These are phyloP conservation scores for Parnassius smintheus DNA, from an alignment of 2,888 invertebrate genomes.

Conservation along the genomic window DNA sequence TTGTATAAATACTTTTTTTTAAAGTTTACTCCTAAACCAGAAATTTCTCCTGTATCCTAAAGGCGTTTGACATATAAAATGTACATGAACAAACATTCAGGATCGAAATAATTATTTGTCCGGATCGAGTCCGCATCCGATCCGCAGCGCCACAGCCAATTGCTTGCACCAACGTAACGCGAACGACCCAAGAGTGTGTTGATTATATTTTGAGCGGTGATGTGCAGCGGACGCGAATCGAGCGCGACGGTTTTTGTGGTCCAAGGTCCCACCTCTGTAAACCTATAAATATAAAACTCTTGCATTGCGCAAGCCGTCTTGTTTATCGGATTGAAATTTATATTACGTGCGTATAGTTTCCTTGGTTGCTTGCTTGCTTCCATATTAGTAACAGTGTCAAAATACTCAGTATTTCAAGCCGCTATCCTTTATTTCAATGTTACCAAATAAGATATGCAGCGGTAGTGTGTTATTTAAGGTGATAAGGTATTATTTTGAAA, in stretches of 20 bases:
- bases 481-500: too few species aligned
- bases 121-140: too few species aligned
- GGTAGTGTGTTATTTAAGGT: too few species aligned
- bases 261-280: slow-evolving; percentile 24
- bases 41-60: too few species aligned
- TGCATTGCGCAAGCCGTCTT: slow-evolving; percentile 12
- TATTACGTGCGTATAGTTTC: slow-evolving; percentile 1
- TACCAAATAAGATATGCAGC: too few species aligned
- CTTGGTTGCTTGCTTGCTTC: not conserved
- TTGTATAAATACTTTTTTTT: too few species aligned
- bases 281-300: slow-evolving; percentile 21
- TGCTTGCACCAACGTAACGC: too few species aligned
- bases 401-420: not conserved
- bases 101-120: too few species aligned
- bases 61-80: too few species aligned
- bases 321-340: slow-evolving; percentile 15
- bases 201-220: slow-evolving; percentile 10
- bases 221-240: slow-evolving; percentile 6
- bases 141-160: too few species aligned
- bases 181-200: not conserved
- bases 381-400: not conserved
- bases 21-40: too few species aligned
- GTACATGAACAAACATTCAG: too few species aligned
- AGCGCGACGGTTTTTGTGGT: slow-evolving; percentile 8
- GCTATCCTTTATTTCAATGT: not conserved